Evolutionary conservation across 2,888 invertebrate species (phyloP), one percentile per base, ranked within the genome.

Genomic region (Lissocephala sabroskyi): DNA sequence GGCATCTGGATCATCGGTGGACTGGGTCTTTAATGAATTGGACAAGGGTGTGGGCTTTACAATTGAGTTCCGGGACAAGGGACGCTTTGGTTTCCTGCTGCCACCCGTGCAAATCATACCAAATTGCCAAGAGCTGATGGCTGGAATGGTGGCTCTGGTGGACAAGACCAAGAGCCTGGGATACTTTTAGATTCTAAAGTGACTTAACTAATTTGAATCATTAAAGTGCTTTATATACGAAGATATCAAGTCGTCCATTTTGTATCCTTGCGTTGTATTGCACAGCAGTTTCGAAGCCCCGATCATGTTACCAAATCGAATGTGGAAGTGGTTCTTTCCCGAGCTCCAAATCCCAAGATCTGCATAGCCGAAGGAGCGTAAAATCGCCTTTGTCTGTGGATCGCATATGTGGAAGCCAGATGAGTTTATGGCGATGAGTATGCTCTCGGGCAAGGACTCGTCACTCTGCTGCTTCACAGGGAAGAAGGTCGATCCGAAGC

Each of bases 401-500:
- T 97, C 92, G 64, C 97, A 92, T 43, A 97, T 88, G 83, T 93
- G 94, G 50, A 97, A 94, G 13, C 97, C 97, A 66, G 92, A 90
- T 79, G 89, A 92, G 85, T 97, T 97, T 62, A 98, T 96, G 13
- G 96, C 96, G 65, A 97, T 89, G 41, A 95, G 86, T 39, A 97
- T 89, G 77, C 92, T 88, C 83, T 95, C 95, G 0, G 97, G 96
- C 81, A 93, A 92, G 42, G 89, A 89, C 1, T 92, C 89, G 73
- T 96, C 95, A 1, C 95, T 95, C 0, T 93, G 92, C 86, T 97
- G 97, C 82, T 94, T 95, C 5, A 96, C 92, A 85, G 96, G 93
- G 84, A 97, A 98, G 87, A 98, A 97, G 0, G 97, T 95, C 0
- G 96, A 96, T 2, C 97, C 97, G 84, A 97, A 97, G 26, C 95